Evolutionary conservation across 2,797 vertebrate species (phyloP), one percentile per base, ranked within the genome.

Genomic region (Diplodus puntazzo): DNA sequence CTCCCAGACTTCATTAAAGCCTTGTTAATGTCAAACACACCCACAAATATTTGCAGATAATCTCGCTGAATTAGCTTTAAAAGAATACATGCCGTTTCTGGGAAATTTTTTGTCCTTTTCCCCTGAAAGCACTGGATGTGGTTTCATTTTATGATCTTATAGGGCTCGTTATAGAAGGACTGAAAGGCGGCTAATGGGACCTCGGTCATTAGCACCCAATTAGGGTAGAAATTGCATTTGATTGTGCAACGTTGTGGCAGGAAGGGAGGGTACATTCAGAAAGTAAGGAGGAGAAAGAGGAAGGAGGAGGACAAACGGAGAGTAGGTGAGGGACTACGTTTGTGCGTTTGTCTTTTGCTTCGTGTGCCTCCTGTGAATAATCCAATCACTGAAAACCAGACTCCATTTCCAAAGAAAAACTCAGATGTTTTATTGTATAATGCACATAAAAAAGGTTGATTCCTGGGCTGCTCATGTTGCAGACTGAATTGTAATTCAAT

Each of bases 161-260:
- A 73, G 69, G 67, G 61, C 65, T 81, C n/a, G 25, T 83, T 80
- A 78, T 63, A 52, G 46, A 84, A 61, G 48, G 48, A 83, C 78
- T 85, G 69, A 82, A 73, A 80, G 73, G 43, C 53, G 0, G 74
- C 76, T 86, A 81, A 89, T 85, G 68, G 88, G 80, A 82, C 65
- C 46, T 54, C 46, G 80, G 69, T 82, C 85, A 82, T 88, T 85
- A 90, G 88, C 86, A 86, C 83, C 78, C 82, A 87, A 74, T 88
- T 60, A 81, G 66, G 65, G 58, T 12, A 69, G 73, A 78, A 81
- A 87, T 75, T 82, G 66, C 67, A 70, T 69, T 76, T 81, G 71
- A 77, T 83, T 76, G 80, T 76, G 69, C 63, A 76, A 77, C 64
- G 65, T 71, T 82, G 62, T 68, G 69, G 75, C 64, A 62, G 66